Base-by-base conservation (phyloP, 2,888 invertebrate genomes). In the Cosmia pyralina region DNA sequence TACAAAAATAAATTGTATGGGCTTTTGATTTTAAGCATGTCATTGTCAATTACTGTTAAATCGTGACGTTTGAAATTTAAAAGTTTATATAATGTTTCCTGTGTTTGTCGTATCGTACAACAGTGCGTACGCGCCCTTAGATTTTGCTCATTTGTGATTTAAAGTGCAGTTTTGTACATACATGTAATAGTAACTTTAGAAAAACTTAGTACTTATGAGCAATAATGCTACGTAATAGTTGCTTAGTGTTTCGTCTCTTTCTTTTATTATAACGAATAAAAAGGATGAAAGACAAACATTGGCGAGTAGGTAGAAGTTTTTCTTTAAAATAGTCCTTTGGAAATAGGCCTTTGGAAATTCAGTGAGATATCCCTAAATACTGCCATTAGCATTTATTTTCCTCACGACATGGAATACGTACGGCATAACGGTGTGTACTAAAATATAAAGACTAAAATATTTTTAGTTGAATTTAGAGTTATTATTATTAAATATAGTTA, bases 231-330 rank as follows among this genome's bases (percentile, higher is more conserved):
- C 72, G 69, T 77, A 64, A 82, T 85, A 85, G 83, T 67, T 72
- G 75, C 85, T 82, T 85, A 86, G 81, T 85, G 82, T 84, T 59
- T 68, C 77, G 84, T 90, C 88, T 87, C 85, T 79, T 85, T 86
- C 75, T 83, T 88, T 88, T 86, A 85, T 87, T 85, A 86, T 84
- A 77, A 77, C 75, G 68, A 81, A 83, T 83, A 85, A 85, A 83
- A 85, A 82, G 83, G 72, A 78, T 62, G 82, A 57, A 78, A 75
- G 86, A 88, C 80, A 80, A 69, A 85, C 77, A 79, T 81, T 57
- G 72, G 77, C 75, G 75, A 76, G 60, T 75, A 70, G 46, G 70
- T 68, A 75, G 76, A 81, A 71, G 75, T 81, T 84, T 84, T 81
- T 81, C 81, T 81, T 84, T 75, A 55, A 60, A 69, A 75, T 84